Percentiles rank a stretch among this genome's conserved stretches.
phyloP scores from a whole-genome alignment of 2,113 vertebrate genomes.

The Pomatorhinus ruficollis region DNA sequence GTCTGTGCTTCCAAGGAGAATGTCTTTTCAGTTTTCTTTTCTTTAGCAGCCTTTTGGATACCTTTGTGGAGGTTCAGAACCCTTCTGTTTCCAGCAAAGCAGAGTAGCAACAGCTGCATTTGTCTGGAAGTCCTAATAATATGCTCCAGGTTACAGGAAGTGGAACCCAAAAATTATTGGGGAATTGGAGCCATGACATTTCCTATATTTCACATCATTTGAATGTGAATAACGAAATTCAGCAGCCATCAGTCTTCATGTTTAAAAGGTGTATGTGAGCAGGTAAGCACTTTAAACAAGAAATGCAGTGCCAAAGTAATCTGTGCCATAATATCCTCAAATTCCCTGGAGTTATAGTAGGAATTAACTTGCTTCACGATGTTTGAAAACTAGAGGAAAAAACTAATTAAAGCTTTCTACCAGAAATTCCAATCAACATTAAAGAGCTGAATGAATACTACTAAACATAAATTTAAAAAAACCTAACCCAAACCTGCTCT shows the following conservation, averaged over 20 bases:
- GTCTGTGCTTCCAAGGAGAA: not conserved
- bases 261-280: not conserved
- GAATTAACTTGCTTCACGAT: slow-evolving; percentile 8
- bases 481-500: not conserved
- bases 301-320: not conserved
- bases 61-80: not conserved
- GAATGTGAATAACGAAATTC: not conserved
- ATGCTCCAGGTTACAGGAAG: not conserved
- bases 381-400: not conserved
- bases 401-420: not conserved
- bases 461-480: not conserved
- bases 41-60: not conserved
- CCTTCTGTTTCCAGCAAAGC: not conserved
- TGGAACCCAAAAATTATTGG: not conserved
- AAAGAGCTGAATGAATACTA: not conserved
- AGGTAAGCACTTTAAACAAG: not conserved
- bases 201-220: not conserved
- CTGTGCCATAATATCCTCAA: not conserved
- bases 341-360: not conserved
- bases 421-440: not conserved
- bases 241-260: not conserved
- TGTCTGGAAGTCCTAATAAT: not conserved
- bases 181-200: not conserved
- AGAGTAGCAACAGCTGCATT: not conserved
- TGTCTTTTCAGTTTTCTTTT: not conserved